Percentiles rank a stretch among this genome's conserved stretches.
These are phyloP conservation scores for Paraescarpia echinospica DNA, from an alignment of 1,140 invertebrate species.

Conservation along the genomic window DNA sequence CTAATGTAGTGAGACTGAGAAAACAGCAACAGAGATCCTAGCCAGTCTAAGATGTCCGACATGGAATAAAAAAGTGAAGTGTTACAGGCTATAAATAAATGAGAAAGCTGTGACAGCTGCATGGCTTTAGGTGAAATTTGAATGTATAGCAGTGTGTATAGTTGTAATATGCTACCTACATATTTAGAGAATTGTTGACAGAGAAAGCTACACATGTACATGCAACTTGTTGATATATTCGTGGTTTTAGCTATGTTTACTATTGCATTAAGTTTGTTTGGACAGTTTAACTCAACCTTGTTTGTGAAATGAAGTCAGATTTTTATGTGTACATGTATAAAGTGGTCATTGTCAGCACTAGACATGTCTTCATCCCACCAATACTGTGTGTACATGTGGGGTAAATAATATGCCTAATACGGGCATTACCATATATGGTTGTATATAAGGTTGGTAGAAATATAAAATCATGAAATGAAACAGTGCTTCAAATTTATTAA, in stretches of 20 bases:
- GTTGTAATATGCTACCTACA: neutral
- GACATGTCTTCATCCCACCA: neutral
- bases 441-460: neutral
- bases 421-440: neutral
- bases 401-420: neutral
- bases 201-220: neutral
- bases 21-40: neutral
- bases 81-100: neutral
- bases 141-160: neutral
- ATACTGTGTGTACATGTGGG: neutral
- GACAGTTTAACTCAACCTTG: neutral
- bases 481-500: no score
- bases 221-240: neutral
- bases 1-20: neutral
- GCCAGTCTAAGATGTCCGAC: neutral
- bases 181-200: neutral
- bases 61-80: neutral
- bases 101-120: no score
- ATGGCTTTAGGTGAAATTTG: neutral
- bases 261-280: neutral
- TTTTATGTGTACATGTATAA: neutral
- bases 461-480: neutral
- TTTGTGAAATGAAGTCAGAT: neutral
- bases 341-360: neutral
- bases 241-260: neutral